Evolutionary conservation across 2,797 vertebrate species (phyloP), one percentile per base, ranked within the genome.

Genomic region (Thripadectes ignobilis): DNA sequence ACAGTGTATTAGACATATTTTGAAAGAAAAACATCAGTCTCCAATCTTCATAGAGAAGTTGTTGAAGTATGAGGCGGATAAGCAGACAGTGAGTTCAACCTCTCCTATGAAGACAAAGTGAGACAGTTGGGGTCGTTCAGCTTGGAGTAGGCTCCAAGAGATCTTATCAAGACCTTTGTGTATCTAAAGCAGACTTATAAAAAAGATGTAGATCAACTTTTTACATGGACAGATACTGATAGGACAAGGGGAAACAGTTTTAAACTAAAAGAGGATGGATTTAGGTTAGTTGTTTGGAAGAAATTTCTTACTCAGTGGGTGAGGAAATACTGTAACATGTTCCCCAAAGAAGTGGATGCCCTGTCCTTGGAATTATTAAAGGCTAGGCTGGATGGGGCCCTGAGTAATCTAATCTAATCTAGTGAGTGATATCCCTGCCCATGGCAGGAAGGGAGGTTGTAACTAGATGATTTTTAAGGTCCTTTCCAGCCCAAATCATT

Each of bases 1-100:
- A 23, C 1, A 46, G 3, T 1, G 1, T 19, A 48, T 11, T 36
- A 72, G 1, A 2, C 20, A 46, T 72, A 46, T 41, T 57, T 49
- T 43, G 22, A 77, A 88, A 85, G 29, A 6, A 62, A 65, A 81
- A 16, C 3, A 4, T 51, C 16, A 32, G 8, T 13, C n/a, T 72
- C 19, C 3, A 3, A 1, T 38, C 22, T 61, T 76, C 16, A 38
- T 2, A 54, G n/a, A 80, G 9, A 54, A 34, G 5, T 30, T 65
- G 18, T 43, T 68, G 14, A 63, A 61, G 34, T 34, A 63, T 29
- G 7, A 15, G 2, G 19, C 61, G 32, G 43, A 32, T 36, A 73
- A 76, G 11, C 0, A 59, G 24, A 19, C 2, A 30, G 8, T 34
- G 36, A 75, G 7, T 63, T 11, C 3, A 6, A 63, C 3, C 4